Evolutionary conservation across 2,797 vertebrate genomes (phyloP), one percentile per base, ranked within the genome.

Genomic region (Onychomys leucogaster): DNA sequence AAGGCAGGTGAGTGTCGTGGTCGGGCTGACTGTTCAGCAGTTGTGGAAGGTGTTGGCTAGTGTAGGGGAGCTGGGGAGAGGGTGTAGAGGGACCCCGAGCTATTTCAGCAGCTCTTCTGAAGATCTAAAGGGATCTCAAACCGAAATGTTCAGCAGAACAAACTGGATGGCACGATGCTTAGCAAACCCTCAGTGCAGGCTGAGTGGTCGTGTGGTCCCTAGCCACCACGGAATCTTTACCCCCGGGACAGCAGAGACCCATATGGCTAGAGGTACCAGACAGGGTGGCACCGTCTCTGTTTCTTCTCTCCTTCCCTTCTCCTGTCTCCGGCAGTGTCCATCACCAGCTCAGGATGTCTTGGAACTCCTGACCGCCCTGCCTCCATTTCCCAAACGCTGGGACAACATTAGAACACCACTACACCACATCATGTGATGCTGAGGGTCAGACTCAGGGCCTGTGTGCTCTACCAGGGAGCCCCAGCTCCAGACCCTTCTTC

Each of bases 101-200:
- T 97, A 94, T 95, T 97, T 96, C 83, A 90, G 95, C 83, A 77
- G 9, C 71, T 94, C 75, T 91, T 94, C 89, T 77, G 78, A 84
- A 92, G 90, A 67, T 94, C 96, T 97, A 96, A 97, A 95, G 95
- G 96, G 94, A 95, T 96, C 93, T 94, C 94, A 52, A 84, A 89
- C 92, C 61, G 37, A 91, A 96, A 95, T 77, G 49, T 90, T 94
- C 16, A 59, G 84, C 78, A 73, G 34, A 77, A 71, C 84, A 5
- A 77, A 63, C 75, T 37, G 52, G 55, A 71, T 37, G 82, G 17
- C 32, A 9, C 55, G 71, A 37, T 32, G 27, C 80, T 88, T 61
- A 85, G 88, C 81, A 86, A n/a, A 90, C 55, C 7, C 16, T 61
- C 14, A 78, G 69, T 77, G 16, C 41, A n/a, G 59, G 37, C 61